A percentile compares a stretch with the other conserved stretches of the same genome.
These are phyloP conservation scores for Gobionotothen gibberifrons DNA, from an alignment of 2,797 vertebrate species.

Conservation along the genomic window DNA sequence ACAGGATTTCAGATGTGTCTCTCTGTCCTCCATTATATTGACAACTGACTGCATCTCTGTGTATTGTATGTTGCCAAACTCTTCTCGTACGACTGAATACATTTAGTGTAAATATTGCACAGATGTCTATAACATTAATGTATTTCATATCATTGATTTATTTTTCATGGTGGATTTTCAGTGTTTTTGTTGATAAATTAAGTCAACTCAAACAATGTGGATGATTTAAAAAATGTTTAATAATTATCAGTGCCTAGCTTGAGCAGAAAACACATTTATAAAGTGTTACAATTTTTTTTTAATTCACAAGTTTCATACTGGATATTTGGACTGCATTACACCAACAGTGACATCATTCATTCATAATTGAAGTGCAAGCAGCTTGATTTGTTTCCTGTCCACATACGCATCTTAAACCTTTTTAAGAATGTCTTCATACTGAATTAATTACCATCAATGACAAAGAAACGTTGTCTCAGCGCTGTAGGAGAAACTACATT, in stretches of 20 bases:
- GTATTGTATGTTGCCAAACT: background rate
- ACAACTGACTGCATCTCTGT: background rate
- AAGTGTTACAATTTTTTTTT: background rate
- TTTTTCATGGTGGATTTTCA: background rate
- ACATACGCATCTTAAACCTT: background rate
- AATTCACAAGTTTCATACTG: background rate
- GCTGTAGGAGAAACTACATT: background rate
- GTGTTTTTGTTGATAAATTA: background rate
- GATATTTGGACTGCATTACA: background rate
- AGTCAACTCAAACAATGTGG: too few species aligned
- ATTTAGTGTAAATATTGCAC: background rate
- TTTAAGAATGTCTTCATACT: background rate
- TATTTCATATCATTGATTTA: background rate
- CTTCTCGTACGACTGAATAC: too few species aligned
- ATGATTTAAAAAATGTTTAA: background rate
- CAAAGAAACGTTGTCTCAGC: background rate
- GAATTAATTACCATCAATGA: background rate
- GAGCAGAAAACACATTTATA: background rate
- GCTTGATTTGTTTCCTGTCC: too few species aligned
- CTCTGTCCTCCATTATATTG: slow-evolving; percentile 4
- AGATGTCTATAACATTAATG: too few species aligned
- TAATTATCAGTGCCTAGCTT: background rate
- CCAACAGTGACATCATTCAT: background rate
- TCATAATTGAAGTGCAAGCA: background rate
- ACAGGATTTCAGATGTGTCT: slow-evolving; percentile 45